Evolutionary conservation across 1,140 invertebrate species (phyloP).

Genomic region (Cherax destructor): DNA sequence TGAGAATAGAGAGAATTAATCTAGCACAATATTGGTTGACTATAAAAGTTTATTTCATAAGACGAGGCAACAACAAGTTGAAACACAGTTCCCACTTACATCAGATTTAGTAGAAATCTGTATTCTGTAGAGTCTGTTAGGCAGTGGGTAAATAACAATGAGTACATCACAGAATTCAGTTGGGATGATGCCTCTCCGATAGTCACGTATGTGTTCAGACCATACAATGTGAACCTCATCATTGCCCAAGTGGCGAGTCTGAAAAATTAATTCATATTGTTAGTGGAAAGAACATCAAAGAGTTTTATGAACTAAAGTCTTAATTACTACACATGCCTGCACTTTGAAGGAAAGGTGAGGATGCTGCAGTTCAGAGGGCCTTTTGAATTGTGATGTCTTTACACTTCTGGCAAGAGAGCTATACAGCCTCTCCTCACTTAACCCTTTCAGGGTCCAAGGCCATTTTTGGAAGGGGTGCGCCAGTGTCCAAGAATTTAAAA

Average conservation of each 20-base stretch:
- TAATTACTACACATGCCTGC: background rate
- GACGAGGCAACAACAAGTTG: background rate
- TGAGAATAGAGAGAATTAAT: too few species aligned
- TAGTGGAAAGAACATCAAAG: conserved; percentile 46
- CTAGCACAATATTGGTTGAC: background rate
- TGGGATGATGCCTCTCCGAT: conserved; percentile 96
- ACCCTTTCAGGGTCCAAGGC: too few species aligned
- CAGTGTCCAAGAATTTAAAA: too few species aligned
- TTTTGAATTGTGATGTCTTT: too few species aligned
- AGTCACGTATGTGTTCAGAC: conserved; percentile 97
- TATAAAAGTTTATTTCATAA: background rate
- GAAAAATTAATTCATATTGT: conserved; percentile 72
- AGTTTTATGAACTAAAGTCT: conserved; percentile 30
- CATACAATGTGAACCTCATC: conserved; percentile 99
- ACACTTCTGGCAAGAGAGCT: too few species aligned
- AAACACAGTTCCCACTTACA: conserved; percentile 77
- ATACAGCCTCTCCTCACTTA: too few species aligned
- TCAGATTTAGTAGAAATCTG: conserved; percentile 90
- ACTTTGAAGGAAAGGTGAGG: too few species aligned
- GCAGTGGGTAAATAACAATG: conserved; percentile 96
- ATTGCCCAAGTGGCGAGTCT: conserved; percentile 97
- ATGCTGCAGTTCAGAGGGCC: too few species aligned
- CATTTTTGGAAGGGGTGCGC: too few species aligned
- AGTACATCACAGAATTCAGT: conserved; percentile 99
- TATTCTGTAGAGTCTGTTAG: conserved; percentile 87